Percentiles rank a stretch among this genome's conserved stretches.
These are phyloP conservation scores for Choristoneura fumiferana DNA, from an alignment of 1,140 invertebrate species.

Conservation along the genomic window DNA sequence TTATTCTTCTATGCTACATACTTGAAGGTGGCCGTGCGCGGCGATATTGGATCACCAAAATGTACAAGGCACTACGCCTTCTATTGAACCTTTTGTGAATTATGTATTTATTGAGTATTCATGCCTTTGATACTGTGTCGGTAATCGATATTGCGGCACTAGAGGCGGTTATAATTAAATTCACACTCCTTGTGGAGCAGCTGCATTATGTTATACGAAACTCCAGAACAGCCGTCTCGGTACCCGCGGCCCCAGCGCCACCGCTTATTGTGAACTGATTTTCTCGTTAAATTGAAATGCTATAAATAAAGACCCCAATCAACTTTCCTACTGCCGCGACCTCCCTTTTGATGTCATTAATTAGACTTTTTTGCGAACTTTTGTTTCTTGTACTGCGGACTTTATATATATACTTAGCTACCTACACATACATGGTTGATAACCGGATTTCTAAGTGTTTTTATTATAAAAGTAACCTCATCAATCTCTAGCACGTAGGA, in stretches of 20 bases:
- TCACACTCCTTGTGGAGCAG: conserved; percentile 18
- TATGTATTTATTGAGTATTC: conserved; percentile 27
- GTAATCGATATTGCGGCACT: conserved; percentile 19
- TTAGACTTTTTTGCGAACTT: conserved; percentile 38
- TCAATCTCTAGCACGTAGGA: neutral
- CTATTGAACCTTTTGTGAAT: conserved; percentile 13
- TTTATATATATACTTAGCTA: no score
- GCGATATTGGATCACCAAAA: neutral
- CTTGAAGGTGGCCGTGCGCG: neutral
- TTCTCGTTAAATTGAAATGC: conserved; percentile 39
- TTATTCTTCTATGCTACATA: conserved; percentile 28
- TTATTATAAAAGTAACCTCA: neutral
- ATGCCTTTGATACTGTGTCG: conserved; percentile 34
- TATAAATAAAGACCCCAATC: conserved; percentile 48
- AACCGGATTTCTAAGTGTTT: neutral
- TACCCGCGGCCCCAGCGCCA: neutral
- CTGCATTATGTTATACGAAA: conserved; percentile 10
- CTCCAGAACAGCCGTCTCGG: neutral
- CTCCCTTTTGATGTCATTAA: conserved; percentile 49
- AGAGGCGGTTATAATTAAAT: conserved; percentile 36
- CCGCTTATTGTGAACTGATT: neutral
- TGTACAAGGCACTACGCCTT: conserved; percentile 6
- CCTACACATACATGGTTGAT: neutral
- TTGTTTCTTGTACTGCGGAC: conserved; percentile 7
- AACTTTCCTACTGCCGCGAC: conserved; percentile 35